Evolutionary conservation across 2,888 invertebrate genomes (phyloP).

Genomic region (Zhengitettix transpicula): DNA sequence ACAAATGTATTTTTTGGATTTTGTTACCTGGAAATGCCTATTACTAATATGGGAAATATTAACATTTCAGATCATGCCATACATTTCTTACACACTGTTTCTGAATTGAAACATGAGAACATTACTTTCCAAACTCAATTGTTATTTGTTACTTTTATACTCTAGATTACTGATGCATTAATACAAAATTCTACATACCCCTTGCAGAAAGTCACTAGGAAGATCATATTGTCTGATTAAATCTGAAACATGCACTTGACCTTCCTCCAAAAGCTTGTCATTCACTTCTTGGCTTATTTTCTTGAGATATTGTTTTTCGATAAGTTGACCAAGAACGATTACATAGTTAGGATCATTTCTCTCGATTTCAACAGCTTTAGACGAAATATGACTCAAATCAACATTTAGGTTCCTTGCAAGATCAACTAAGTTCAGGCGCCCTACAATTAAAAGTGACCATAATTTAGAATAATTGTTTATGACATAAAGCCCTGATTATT

Average conservation of each 20-base stretch:
- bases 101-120: no score
- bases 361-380: constrained; percentile 51
- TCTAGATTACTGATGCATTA: no score
- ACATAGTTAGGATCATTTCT: constrained; percentile 52
- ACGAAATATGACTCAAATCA: constrained; percentile 62
- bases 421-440: constrained; percentile 77
- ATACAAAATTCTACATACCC: constrained; percentile 24
- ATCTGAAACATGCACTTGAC: constrained; percentile 71
- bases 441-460: constrained; percentile 22
- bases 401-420: constrained; percentile 76
- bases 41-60: neutral
- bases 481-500: neutral
- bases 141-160: no score
- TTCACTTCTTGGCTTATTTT: constrained; percentile 85
- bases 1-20: no score
- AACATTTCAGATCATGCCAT: no score
- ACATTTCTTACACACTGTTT: no score
- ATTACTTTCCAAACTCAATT: no score
- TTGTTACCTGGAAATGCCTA: neutral
- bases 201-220: constrained; percentile 75
- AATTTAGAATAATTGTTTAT: neutral
- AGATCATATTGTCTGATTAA: constrained; percentile 78
- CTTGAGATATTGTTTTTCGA: constrained; percentile 66
- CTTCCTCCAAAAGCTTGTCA: constrained; percentile 70
- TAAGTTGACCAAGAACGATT: constrained; percentile 76